Conservation (phyloP, 2,113 vertebrate genomes). For the Apaloderma vittatum region DNA sequence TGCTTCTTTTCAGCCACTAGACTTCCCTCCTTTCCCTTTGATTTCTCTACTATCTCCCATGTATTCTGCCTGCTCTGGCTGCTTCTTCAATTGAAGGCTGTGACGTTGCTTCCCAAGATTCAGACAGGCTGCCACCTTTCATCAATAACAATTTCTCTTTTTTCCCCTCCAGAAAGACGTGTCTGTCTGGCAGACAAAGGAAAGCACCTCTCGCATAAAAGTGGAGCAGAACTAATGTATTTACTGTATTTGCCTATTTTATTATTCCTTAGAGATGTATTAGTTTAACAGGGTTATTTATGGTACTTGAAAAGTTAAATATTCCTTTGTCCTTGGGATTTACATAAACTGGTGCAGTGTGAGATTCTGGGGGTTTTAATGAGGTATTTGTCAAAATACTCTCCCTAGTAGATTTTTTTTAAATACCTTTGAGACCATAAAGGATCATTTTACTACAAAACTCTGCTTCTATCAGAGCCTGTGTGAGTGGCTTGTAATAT, state of each 20-base stretch:
- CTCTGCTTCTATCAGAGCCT: neutral
- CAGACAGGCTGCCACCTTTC: constrained; percentile 43
- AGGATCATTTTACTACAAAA: constrained; percentile 59
- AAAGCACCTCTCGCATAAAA: constrained; percentile 65
- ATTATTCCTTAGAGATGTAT: constrained; percentile 71
- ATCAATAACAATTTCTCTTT: constrained; percentile 5
- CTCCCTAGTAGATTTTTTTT: constrained; percentile 32
- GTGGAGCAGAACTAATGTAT: constrained; percentile 77
- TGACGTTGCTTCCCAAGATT: constrained; percentile 15
- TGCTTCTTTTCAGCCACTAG: neutral
- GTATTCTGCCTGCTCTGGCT: neutral
- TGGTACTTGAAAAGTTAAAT: constrained; percentile 71
- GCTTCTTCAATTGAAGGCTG: neutral
- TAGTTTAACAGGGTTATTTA: constrained; percentile 76
- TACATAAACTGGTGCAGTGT: constrained; percentile 57
- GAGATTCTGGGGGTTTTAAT: constrained; percentile 58
- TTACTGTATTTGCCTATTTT: constrained; percentile 71
- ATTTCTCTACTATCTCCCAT: neutral
- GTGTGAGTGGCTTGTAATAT: constrained; percentile 39
- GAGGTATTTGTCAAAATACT: constrained; percentile 60
- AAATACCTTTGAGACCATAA: constrained; percentile 47
- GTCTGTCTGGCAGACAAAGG: constrained; percentile 33
- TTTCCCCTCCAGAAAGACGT: neutral
- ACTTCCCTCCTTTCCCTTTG: neutral
- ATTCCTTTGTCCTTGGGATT: constrained; percentile 74